Conservation (phyloP, 2,888 invertebrate genomes). For the Eumerus sabulonum region DNA sequence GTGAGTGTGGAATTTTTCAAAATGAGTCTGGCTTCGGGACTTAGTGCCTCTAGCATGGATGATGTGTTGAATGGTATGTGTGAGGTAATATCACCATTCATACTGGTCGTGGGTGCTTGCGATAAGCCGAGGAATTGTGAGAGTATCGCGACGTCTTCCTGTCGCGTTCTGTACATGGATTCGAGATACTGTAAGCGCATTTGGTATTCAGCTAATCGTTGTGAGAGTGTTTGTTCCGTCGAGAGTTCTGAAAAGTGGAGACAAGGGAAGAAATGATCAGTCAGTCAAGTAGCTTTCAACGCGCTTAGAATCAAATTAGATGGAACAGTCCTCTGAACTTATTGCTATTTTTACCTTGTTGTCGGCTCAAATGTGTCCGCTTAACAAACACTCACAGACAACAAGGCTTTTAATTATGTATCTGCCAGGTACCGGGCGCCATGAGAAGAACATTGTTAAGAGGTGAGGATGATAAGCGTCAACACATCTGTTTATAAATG, state of each 20-base stretch:
- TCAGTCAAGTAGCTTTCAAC: no score
- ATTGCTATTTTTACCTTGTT: constrained; percentile 40
- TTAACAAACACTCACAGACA: constrained; percentile 47
- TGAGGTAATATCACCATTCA: constrained; percentile 68
- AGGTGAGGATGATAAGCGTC: no score
- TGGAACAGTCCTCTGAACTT: constrained; percentile 34
- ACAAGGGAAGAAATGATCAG: no score
- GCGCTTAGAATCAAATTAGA: constrained; percentile 32
- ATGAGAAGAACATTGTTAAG: no score
- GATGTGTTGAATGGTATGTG: constrained; percentile 58
- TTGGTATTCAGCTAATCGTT: constrained; percentile 87
- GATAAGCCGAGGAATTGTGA: constrained; percentile 83
- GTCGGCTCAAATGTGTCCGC: constrained; percentile 34
- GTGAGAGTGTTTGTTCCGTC: constrained; percentile 84
- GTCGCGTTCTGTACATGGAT: constrained; percentile 86
- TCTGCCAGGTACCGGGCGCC: no score
- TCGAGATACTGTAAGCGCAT: constrained; percentile 89
- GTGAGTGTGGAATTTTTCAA: constrained; percentile 80
- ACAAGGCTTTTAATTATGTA: constrained; percentile 36
- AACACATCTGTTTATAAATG: constrained; percentile 29
- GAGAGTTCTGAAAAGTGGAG: constrained; percentile 83
- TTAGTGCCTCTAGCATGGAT: constrained; percentile 77
- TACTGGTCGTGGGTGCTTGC: constrained; percentile 72
- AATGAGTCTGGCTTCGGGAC: constrained; percentile 79
- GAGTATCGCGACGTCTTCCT: constrained; percentile 87